phyloP scores from a whole-genome alignment of 2,888 invertebrate species.

The Phyllotreta striolata region DNA sequence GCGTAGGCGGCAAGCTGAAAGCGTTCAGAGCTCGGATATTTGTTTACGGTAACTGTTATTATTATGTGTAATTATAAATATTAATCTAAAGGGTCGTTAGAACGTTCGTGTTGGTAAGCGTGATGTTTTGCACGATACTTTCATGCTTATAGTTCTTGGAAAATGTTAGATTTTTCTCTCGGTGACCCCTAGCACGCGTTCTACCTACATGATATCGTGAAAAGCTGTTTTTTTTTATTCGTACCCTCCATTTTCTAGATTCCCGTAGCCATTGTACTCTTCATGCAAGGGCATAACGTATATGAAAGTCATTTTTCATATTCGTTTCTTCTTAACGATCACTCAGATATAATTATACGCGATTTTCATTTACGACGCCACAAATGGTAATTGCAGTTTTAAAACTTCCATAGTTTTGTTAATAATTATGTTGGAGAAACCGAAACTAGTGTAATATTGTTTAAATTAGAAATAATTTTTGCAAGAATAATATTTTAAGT shows the following conservation, averaged over 20 bases:
- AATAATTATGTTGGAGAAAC: too few relatives aligned
- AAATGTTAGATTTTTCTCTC: constrained; percentile 32
- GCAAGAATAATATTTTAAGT: too few relatives aligned
- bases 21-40: background rate
- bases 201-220: constrained; percentile 41
- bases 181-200: constrained; percentile 40
- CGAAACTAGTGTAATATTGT: too few relatives aligned
- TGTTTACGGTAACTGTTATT: constrained; percentile 9
- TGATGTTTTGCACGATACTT: constrained; percentile 30
- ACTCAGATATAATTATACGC: background rate
- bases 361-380: too few relatives aligned
- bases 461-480: too few relatives aligned
- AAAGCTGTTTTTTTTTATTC: constrained; percentile 41
- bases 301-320: constrained; percentile 59
- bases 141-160: constrained; percentile 33
- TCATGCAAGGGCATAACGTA: constrained; percentile 60
- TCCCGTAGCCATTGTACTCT: constrained; percentile 57
- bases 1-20: constrained; percentile 48
- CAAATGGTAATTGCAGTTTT: too few relatives aligned
- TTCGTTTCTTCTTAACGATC: constrained; percentile 26
- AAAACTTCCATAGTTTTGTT: too few relatives aligned
- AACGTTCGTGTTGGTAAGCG: constrained; percentile 29
- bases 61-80: constrained; percentile 24
- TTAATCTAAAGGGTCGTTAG: constrained; percentile 29
- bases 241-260: constrained; percentile 57